Evolutionary conservation across 2,888 invertebrate species (phyloP).

Genomic region (Anagyrus pseudococci): DNA sequence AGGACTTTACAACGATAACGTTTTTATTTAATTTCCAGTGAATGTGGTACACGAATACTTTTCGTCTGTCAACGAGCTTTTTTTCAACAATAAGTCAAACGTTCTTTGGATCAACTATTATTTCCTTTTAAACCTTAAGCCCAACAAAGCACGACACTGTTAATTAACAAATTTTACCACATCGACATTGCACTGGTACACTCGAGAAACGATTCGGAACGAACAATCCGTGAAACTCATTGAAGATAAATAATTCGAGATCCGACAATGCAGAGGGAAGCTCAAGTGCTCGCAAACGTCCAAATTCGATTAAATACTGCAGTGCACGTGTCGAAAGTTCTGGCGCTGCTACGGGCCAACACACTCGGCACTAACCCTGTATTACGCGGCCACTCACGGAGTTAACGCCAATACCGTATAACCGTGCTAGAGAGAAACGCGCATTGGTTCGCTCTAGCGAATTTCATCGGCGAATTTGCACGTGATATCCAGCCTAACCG

Average conservation of each 20-base stretch:
- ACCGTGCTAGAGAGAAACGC: neutral
- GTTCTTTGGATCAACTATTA: neutral
- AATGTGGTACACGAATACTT: no score
- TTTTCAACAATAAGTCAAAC: neutral
- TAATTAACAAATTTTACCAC: neutral
- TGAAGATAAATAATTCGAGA: neutral
- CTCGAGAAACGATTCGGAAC: neutral
- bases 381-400: neutral
- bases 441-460: neutral
- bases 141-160: neutral
- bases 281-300: neutral
- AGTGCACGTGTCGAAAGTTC: conserved; percentile 8
- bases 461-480: neutral
- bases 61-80: no score
- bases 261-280: neutral
- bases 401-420: neutral
- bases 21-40: no score
- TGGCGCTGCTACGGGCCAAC: neutral
- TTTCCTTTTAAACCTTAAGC: neutral
- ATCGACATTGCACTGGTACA: neutral
- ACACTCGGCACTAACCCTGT: neutral
- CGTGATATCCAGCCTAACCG: no score
- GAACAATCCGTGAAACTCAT: neutral
- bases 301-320: conserved; percentile 18
- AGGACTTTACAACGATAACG: no score